Percentiles rank a stretch among this genome's conserved stretches.
Conservation (phyloP, 2,113 vertebrate species). For the Carassius auratus region DNA sequence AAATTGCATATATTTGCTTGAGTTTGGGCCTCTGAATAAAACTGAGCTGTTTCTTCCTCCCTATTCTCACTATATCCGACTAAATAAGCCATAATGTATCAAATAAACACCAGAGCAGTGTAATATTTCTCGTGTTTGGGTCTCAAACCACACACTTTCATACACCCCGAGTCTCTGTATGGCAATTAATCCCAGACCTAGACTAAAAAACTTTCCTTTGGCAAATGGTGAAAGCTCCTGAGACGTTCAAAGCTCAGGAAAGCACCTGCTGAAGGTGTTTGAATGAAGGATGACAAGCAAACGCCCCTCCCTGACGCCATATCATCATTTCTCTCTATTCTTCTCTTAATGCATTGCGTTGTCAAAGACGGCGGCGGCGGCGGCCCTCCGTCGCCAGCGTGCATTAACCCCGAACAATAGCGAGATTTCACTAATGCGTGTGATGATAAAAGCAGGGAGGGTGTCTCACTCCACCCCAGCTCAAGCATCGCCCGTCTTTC, state of each 20-base stretch:
- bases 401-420: constrained; percentile 60
- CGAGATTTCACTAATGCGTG: constrained; percentile 62
- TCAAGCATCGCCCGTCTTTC: constrained; percentile 52
- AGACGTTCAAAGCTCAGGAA: neutral
- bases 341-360: constrained; percentile 17
- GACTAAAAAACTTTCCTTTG: neutral
- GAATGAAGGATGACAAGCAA: constrained; percentile 17
- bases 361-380: neutral
- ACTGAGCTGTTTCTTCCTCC: no score
- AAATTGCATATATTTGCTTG: no score
- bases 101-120: neutral
- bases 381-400: neutral
- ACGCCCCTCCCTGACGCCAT: constrained; percentile 44
- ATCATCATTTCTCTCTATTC: constrained; percentile 10
- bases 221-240: neutral
- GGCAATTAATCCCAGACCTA: neutral
- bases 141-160: neutral
- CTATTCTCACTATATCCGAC: no score
- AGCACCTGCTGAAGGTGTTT: neutral
- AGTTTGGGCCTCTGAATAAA: no score
- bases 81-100: neutral
- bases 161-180: neutral
- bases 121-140: neutral
- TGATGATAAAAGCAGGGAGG: constrained; percentile 56
- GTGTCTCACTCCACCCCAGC: constrained; percentile 60